Evolutionary conservation across 1,140 invertebrate genomes (phyloP).

Genomic region (Danaus melanippus): DNA sequence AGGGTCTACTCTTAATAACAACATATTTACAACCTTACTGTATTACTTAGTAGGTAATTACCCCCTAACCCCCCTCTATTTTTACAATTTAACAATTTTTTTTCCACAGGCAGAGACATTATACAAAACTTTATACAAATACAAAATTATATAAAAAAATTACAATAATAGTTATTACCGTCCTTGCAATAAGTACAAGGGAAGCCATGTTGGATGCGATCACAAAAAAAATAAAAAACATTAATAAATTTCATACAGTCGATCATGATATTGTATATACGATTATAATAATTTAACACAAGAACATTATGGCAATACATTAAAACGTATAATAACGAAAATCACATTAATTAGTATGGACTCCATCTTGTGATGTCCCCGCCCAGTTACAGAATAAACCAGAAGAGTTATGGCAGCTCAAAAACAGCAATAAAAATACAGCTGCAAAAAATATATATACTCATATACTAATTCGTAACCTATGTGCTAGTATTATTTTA

Average conservation of each 20-base stretch:
- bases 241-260: too few relatives aligned
- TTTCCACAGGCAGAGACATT: too few relatives aligned
- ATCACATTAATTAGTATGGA: neutral
- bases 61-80: constrained; percentile 35
- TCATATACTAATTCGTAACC: constrained; percentile 39
- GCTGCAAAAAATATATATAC: constrained; percentile 56
- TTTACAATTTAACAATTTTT: constrained; percentile 34
- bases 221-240: too few relatives aligned
- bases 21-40: constrained; percentile 61
- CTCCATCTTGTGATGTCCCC: constrained; percentile 19
- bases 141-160: too few relatives aligned
- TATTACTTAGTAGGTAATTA: constrained; percentile 57
- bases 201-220: too few relatives aligned
- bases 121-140: too few relatives aligned
- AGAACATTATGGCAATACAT: neutral
- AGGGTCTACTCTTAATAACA: constrained; percentile 61
- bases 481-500: constrained; percentile 52
- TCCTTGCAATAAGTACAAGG: too few relatives aligned
- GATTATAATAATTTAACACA: neutral
- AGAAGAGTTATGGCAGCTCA: constrained; percentile 47
- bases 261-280: too few relatives aligned
- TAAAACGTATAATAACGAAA: too few relatives aligned
- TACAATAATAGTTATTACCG: too few relatives aligned
- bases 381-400: constrained; percentile 21
- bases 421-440: constrained; percentile 41